Conservation (phyloP, 2,888 invertebrate genomes). For the Spodoptera picta region DNA sequence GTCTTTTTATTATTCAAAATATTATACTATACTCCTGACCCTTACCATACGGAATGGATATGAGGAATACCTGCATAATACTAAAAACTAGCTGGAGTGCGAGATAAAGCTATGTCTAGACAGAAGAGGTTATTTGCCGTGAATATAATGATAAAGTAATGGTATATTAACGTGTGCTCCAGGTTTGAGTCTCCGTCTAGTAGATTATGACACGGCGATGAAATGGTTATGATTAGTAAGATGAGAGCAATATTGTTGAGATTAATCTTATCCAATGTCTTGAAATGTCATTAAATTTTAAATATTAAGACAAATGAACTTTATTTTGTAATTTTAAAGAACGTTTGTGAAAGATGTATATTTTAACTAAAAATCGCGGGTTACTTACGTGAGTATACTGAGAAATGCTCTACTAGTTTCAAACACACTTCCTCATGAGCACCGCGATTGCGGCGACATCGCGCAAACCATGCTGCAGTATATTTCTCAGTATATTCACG, state of each 20-base stretch:
- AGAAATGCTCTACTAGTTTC: too few species aligned
- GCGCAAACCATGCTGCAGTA: too few species aligned
- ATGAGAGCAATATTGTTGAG: not conserved
- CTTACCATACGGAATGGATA: conserved; percentile 4
- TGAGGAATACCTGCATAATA: conserved; percentile 25
- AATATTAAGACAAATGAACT: too few species aligned
- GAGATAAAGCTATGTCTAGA: conserved; percentile 51
- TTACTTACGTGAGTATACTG: too few species aligned
- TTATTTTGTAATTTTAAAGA: too few species aligned
- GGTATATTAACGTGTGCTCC: conserved; percentile 36
- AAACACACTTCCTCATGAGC: too few species aligned
- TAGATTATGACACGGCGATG: conserved; percentile 13
- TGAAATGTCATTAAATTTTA: too few species aligned
- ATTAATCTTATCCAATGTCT: too few species aligned
- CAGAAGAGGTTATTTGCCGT: conserved; percentile 32
- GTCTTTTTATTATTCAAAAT: conserved; percentile 7
- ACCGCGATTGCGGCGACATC: too few species aligned
- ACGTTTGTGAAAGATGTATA: too few species aligned
- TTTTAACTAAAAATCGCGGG: too few species aligned
- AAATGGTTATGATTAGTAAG: conserved; percentile 22
- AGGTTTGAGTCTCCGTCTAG: conserved; percentile 15
- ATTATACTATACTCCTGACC: conserved; percentile 16
- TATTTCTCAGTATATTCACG: too few species aligned
- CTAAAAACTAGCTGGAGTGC: conserved; percentile 24
- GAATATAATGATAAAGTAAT: conserved; percentile 40